Percentiles rank a stretch among this genome's conserved stretches.
Conservation (phyloP, 2,797 vertebrate species). For the Scyliorhinus canicula region DNA sequence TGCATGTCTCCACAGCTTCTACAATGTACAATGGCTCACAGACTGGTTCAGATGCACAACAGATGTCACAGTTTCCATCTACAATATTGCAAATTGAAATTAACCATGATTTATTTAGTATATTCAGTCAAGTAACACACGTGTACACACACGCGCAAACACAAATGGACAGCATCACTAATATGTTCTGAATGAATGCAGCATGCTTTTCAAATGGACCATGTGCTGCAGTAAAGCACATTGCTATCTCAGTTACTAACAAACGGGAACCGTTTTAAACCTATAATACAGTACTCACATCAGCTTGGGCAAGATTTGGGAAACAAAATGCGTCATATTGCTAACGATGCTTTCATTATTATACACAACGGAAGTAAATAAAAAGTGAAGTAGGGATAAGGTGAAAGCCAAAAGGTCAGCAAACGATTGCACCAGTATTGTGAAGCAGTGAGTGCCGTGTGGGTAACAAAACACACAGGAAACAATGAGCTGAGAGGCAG, state of each 20-base stretch:
- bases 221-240: background rate
- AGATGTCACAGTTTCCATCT: background rate
- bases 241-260: background rate
- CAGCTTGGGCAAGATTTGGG: background rate
- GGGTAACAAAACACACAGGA: background rate
- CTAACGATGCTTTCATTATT: background rate
- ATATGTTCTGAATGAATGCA: background rate
- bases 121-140: background rate
- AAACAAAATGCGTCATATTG: background rate
- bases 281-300: background rate
- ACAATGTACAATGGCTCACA: background rate
- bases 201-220: background rate
- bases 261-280: background rate
- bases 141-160: background rate
- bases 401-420: background rate
- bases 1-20: background rate
- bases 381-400: background rate
- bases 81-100: constrained; percentile 24
- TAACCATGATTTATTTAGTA: constrained; percentile 29
- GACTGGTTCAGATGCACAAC: background rate
- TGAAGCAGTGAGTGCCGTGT: background rate
- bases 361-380: background rate
- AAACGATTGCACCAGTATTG: background rate
- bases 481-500: background rate
- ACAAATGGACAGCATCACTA: background rate